phyloP scores from a whole-genome alignment of 2,113 vertebrate genomes.

The Loxodonta africana region DNA sequence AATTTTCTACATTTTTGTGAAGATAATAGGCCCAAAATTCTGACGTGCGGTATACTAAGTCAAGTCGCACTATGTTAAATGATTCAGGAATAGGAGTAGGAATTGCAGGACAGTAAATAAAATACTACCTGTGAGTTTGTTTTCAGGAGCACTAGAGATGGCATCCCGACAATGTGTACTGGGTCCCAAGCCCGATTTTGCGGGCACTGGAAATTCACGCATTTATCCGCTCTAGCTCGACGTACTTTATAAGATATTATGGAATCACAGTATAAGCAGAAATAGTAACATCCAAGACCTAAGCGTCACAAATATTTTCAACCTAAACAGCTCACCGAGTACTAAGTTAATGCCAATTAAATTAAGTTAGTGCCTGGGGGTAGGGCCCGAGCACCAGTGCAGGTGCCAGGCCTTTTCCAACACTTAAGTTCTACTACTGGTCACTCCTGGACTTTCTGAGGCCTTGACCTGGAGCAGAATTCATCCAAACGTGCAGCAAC shows the following conservation, averaged over 20 bases:
- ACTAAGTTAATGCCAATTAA: not conserved
- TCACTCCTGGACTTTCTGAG: not conserved
- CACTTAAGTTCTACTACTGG: not conserved
- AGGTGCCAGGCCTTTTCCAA: not conserved
- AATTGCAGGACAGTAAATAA: not conserved
- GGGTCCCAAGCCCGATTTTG: not conserved
- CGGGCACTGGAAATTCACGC: not conserved
- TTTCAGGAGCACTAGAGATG: not conserved
- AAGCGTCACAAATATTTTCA: not conserved
- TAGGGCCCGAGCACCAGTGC: not conserved
- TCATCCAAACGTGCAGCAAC: not conserved
- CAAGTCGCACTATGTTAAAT: not conserved
- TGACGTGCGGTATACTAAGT: not conserved
- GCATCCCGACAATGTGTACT: not conserved
- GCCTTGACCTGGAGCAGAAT: slow-evolving; percentile 3
- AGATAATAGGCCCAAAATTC: not conserved
- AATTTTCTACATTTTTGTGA: not conserved
- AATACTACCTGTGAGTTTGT: not conserved
- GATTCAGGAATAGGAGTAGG: not conserved
- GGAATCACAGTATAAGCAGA: not conserved
- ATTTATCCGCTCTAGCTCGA: not conserved
- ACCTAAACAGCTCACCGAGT: not conserved
- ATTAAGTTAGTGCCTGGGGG: not conserved
- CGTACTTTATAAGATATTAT: not conserved
- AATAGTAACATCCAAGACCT: slow-evolving; percentile 8